phyloP scores from a whole-genome alignment of 2,888 invertebrate genomes.

The Poecilobothrus nobilitatus region DNA sequence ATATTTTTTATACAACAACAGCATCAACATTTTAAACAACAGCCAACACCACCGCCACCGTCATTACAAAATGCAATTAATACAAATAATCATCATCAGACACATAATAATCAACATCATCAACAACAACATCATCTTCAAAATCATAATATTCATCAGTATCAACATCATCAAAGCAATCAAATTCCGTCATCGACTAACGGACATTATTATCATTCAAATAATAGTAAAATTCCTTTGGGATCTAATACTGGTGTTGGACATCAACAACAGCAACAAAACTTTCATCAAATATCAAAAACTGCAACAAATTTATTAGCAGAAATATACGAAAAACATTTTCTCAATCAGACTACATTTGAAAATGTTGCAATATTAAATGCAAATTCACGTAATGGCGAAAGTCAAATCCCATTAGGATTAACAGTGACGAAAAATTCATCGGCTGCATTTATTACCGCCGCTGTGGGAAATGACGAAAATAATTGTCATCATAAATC shows the following conservation, averaged over 20 bases:
- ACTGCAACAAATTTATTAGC: slow-evolving; percentile 35
- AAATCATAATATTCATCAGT: background rate
- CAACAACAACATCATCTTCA: background rate
- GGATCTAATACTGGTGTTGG: slow-evolving; percentile 13
- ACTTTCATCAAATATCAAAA: slow-evolving; percentile 38
- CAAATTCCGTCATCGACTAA: background rate
- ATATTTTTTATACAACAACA: background rate
- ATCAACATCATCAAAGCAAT: background rate
- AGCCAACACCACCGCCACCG: background rate
- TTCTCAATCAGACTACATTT: slow-evolving; percentile 36
- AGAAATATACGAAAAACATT: slow-evolving; percentile 37
- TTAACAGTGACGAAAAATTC: background rate
- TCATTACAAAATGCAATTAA: slow-evolving; percentile 6
- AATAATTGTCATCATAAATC: background rate
- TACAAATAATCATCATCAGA: background rate
- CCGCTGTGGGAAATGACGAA: background rate
- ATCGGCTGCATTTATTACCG: background rate
- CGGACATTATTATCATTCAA: background rate
- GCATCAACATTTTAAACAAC: background rate
- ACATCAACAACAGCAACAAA: slow-evolving; percentile 24
- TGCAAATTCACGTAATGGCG: background rate
- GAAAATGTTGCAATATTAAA: slow-evolving; percentile 20
- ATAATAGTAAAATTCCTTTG: slow-evolving; percentile 1
- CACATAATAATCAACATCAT: background rate
- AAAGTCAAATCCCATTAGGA: background rate